Conservation (phyloP, 2,797 vertebrate species). For the Clamator glandarius region DNA sequence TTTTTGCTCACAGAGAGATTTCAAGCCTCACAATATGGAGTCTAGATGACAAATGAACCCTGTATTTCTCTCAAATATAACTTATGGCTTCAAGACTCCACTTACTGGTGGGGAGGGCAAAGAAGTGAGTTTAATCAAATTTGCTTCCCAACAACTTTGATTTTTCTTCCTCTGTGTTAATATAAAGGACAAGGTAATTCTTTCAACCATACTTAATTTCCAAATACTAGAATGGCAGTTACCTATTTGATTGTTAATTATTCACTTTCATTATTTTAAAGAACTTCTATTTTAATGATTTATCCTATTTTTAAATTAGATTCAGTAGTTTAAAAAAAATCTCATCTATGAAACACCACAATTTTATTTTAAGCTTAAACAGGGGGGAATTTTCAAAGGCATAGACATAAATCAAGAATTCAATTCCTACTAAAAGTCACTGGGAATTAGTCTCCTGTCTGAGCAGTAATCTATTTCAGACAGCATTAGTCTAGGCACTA, state of each 20-base stretch:
- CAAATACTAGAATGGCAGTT: not conserved
- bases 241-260: not conserved
- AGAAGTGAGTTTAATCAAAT: not conserved
- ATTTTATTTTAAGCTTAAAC: not conserved
- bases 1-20: not conserved
- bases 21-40: not conserved
- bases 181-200: not conserved
- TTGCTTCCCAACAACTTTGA: not conserved
- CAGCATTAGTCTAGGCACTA: not conserved
- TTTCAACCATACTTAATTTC: not conserved
- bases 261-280: not conserved
- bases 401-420: not conserved
- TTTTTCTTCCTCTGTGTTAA: not conserved
- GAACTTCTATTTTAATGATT: not conserved
- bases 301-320: not conserved
- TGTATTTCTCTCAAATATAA: not conserved
- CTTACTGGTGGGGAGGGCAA: not conserved
- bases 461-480: not conserved
- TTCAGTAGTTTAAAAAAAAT: not conserved
- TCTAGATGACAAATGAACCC: not conserved
- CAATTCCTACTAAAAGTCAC: not conserved
- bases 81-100: not conserved
- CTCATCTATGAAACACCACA: not conserved
- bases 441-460: not conserved
- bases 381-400: not conserved